Base-by-base conservation (phyloP, 2,888 invertebrate species). In the Cecidostiba fungosa region DNA sequence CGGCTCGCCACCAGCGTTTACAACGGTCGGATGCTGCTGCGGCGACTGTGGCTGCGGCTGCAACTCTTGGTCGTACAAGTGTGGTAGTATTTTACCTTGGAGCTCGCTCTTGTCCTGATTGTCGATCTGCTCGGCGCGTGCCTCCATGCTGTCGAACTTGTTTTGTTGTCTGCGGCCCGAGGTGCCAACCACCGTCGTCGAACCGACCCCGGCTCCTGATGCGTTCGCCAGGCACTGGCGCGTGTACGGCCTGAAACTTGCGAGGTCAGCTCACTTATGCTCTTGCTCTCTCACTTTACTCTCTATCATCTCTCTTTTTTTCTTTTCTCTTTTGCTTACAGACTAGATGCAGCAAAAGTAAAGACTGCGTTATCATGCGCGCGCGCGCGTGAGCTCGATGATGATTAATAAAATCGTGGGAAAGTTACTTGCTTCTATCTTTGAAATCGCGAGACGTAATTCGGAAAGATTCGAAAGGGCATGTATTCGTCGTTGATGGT, bases 41-140 rank as follows among this genome's bases (percentile, higher is more conserved):
- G 54, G 54, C 54, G 54, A 59, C 54, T 59, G 91, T 59, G 90
- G 91, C 90, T 95, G 88, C 94, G 93, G 81, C 76, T 89, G 90
- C 90, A 92, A 92, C 90, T 92, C 89, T 91, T 90, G 91, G 26
- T 29, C 26, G 91, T 92, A 91, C 90, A 92, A 91, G 91, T 91
- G 90, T 84, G 73, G 82, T 90, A 90, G 82, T 90, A 90, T 91
- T 92, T 92, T 93, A 93, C 92, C 92, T 93, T 92, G 91, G 87
- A 91, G 90, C 88, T 93, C 92, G 89, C 89, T 92, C 88, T 93
- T 92, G 72, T 93, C 92, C 91, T 91, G 92, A 89, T 91, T 91
- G 88, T 93, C 92, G 43, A 69, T 54, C 90, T 92, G 92, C 85
- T 93, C 92, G 78, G 90, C 89, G 76, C 90, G 91, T 74, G 90